These are phyloP conservation scores for Microvelia longipes DNA, from an alignment of 1,140 invertebrate species.

Conservation along the genomic window DNA sequence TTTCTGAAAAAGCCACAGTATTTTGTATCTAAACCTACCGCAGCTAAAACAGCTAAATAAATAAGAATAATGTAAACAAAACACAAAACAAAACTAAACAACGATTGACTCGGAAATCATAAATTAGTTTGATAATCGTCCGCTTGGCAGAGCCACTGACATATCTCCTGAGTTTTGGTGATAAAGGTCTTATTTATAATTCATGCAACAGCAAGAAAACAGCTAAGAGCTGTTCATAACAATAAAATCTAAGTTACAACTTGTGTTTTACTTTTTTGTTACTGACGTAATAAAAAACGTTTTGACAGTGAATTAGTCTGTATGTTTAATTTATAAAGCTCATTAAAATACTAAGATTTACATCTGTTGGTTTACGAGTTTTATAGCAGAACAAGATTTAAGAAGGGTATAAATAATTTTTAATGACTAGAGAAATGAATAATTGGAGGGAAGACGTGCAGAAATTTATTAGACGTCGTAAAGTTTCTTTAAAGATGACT, in stretches of 20 bases:
- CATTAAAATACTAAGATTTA: no score
- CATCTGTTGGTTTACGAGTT: no score
- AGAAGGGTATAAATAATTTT: no score
- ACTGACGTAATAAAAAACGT: neutral
- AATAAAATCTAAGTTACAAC: neutral
- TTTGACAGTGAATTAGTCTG: neutral
- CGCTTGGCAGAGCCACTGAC: neutral
- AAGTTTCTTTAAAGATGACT: no score
- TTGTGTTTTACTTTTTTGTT: neutral
- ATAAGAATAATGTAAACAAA: neutral
- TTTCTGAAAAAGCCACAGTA: no score
- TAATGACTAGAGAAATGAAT: no score
- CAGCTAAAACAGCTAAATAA: neutral
- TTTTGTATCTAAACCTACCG: no score
- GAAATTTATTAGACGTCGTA: no score
- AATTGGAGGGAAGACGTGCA: no score
- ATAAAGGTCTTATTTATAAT: neutral
- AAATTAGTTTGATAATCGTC: neutral
- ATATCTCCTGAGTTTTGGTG: neutral
- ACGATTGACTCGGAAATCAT: neutral
- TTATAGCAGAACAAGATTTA: no score
- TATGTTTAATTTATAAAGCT: neutral
- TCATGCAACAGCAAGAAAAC: neutral
- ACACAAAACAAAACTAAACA: neutral
- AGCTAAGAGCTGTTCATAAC: no score